Evolutionary conservation across 2,888 invertebrate genomes (phyloP).

Genomic region (Idaea dimidiata): DNA sequence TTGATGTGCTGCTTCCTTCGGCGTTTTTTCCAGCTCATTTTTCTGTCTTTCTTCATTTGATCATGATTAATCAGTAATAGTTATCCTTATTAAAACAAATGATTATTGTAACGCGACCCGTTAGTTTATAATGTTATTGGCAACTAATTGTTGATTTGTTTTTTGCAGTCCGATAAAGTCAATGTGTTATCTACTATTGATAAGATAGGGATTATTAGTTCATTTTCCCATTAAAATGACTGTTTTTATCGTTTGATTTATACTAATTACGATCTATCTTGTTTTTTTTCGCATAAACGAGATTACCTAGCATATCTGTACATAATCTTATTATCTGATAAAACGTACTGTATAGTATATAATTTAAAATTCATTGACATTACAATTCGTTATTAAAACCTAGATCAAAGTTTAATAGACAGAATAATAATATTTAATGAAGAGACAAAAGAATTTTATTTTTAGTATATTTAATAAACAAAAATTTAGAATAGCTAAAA

Average conservation of each 20-base stretch:
- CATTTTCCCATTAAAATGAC: constrained; percentile 1
- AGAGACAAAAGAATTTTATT: too few species aligned
- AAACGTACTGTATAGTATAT: not conserved
- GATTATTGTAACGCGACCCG: not conserved
- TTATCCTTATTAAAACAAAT: not conserved
- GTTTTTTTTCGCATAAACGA: not conserved
- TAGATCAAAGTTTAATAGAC: too few species aligned
- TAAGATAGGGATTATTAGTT: constrained; percentile 4
- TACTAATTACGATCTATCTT: not conserved
- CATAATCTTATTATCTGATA: not conserved
- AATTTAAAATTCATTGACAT: not conserved
- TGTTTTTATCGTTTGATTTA: not conserved
- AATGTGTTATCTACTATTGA: constrained; percentile 6
- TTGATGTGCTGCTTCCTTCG: not conserved
- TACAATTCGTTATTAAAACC: not conserved
- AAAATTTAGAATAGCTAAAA: not conserved
- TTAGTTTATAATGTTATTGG: not conserved
- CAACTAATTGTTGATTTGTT: not conserved
- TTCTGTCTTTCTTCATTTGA: not conserved
- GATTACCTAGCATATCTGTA: not conserved
- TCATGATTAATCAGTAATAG: not conserved
- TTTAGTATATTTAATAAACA: not conserved
- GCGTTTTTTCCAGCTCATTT: not conserved
- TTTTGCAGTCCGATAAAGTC: not conserved
- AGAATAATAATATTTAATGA: too few species aligned